These are phyloP conservation scores for Lymantria dispar DNA, from an alignment of 2,888 invertebrate species.

Conservation along the genomic window DNA sequence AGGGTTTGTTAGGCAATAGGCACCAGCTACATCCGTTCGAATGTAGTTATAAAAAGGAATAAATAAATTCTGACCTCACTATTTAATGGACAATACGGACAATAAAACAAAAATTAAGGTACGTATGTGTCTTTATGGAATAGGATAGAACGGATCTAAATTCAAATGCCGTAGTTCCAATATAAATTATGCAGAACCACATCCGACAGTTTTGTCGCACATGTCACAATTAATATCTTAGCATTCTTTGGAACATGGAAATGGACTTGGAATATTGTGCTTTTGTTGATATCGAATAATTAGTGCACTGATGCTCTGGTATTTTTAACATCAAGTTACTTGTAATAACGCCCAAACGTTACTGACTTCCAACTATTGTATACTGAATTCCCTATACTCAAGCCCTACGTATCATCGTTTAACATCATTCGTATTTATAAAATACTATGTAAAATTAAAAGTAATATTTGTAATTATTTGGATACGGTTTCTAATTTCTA, in stretches of 20 bases:
- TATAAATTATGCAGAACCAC: neutral
- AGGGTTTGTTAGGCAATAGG: slow-evolving; percentile 41
- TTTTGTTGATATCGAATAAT: too few species aligned
- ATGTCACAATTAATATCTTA: neutral
- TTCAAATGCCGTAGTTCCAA: neutral
- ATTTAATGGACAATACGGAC: slow-evolving; percentile 22
- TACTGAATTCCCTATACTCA: too few species aligned
- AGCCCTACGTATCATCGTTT: too few species aligned
- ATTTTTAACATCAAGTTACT: too few species aligned
- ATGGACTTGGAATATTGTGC: neutral
- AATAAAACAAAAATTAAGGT: slow-evolving; percentile 3
- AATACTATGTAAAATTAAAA: too few species aligned
- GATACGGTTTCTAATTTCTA: too few species aligned
- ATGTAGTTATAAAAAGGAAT: slow-evolving; percentile 30
- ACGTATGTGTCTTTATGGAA: neutral
- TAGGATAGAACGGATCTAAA: neutral
- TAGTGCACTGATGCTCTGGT: too few species aligned
- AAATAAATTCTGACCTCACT: slow-evolving; percentile 17
- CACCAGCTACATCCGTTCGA: slow-evolving; percentile 30
- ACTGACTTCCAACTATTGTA: too few species aligned
- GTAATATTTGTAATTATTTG: too few species aligned
- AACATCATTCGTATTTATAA: too few species aligned
- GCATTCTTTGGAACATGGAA: neutral
- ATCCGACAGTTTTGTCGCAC: neutral
- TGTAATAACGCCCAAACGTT: too few species aligned